These are phyloP conservation scores for Eueides isabella DNA, from an alignment of 1,140 invertebrate species.

Conservation along the genomic window DNA sequence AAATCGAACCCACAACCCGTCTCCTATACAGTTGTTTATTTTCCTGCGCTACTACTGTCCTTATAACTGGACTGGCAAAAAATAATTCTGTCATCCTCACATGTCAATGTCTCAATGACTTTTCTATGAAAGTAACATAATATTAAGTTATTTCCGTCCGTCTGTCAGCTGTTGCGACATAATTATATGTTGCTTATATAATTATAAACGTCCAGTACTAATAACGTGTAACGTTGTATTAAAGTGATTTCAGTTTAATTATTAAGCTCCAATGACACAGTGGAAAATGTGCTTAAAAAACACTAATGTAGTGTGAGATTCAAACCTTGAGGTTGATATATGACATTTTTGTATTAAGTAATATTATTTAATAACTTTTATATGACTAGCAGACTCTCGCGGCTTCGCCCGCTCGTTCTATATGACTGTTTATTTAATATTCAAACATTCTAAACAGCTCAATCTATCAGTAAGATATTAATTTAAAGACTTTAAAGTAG, in stretches of 20 bases:
- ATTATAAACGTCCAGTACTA: slow-evolving; percentile 5
- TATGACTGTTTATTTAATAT: too few relatives aligned
- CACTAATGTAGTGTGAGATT: background rate
- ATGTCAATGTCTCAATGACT: background rate
- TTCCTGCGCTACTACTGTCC: background rate
- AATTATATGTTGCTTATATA: slow-evolving; percentile 6
- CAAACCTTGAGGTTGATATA: background rate
- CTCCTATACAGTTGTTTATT: background rate
- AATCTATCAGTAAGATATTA: too few relatives aligned
- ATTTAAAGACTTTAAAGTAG: too few relatives aligned
- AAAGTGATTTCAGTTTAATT: slow-evolving; percentile 1
- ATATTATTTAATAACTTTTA: too few relatives aligned
- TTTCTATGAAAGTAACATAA: background rate
- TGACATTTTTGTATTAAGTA: too few relatives aligned
- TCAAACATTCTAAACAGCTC: too few relatives aligned
- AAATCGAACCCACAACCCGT: background rate
- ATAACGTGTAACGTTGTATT: background rate
- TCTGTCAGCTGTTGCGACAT: background rate
- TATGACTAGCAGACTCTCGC: too few relatives aligned
- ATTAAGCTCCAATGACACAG: background rate
- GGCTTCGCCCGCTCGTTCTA: too few relatives aligned
- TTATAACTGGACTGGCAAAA: too few relatives aligned
- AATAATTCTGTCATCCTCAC: background rate
- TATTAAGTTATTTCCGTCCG: background rate
- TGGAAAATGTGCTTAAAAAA: background rate